Evolutionary conservation across 2,797 vertebrate genomes (phyloP).

Genomic region (Sebastiscus tertius): DNA sequence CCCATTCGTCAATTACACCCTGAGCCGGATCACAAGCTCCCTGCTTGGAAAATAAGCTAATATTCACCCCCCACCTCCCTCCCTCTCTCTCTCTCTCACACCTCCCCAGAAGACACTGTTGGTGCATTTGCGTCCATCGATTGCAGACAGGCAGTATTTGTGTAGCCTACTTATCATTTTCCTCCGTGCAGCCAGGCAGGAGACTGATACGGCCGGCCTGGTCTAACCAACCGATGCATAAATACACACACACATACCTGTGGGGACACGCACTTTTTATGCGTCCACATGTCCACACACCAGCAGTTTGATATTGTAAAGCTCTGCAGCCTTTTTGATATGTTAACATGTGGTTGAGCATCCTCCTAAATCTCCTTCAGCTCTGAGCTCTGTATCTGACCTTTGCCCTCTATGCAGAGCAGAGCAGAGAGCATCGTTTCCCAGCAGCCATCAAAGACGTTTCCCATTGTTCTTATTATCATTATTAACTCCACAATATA

Average conservation of each 20-base stretch:
- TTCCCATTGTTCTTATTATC: slow-evolving; percentile 38
- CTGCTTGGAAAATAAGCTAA: slow-evolving; percentile 74
- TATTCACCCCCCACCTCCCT: slow-evolving; percentile 29
- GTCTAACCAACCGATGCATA: slow-evolving; percentile 7
- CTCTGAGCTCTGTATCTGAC: slow-evolving; percentile 2
- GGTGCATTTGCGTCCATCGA: slow-evolving; percentile 80
- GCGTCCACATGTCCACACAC: slow-evolving; percentile 12
- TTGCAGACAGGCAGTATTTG: slow-evolving; percentile 73
- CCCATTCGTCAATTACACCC: slow-evolving; percentile 70
- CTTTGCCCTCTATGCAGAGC: slow-evolving; percentile 44
- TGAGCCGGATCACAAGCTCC: slow-evolving; percentile 70
- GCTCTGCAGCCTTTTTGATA: slow-evolving; percentile 3
- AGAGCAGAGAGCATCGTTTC: neutral
- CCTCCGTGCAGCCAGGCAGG: slow-evolving; percentile 55
- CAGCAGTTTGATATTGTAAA: neutral
- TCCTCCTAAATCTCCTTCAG: neutral
- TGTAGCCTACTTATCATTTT: slow-evolving; percentile 74
- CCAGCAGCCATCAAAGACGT: slow-evolving; percentile 18
- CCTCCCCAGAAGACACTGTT: slow-evolving; percentile 70
- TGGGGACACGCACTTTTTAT: neutral
- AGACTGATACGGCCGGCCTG: slow-evolving; percentile 35
- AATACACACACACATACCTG: neutral
- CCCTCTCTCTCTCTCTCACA: neutral
- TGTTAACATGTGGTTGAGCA: neutral
- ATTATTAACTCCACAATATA: slow-evolving; percentile 48